Base-by-base conservation (phyloP, 2,888 invertebrate species). In the Zootermopsis nevadensis region DNA sequence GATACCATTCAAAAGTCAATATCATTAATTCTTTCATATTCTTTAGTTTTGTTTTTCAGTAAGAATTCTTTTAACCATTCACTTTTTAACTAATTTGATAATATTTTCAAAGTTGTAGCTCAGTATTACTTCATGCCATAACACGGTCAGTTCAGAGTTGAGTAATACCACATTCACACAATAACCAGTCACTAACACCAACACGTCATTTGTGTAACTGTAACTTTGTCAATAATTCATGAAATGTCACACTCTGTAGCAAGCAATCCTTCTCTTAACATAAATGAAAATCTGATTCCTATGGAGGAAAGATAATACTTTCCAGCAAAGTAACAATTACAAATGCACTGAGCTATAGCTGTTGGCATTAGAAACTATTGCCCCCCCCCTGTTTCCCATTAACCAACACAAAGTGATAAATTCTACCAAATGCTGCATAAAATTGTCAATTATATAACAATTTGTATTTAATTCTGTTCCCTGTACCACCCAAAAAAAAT, bases 11-110 rank as follows among this genome's bases (percentile, higher is more conserved):
- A 69, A 69, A 69, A 69, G 6, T 69, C 69, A 33, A 72, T 72
- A 6, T 33, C 33, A 74, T 74, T 74, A 74, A 31, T 67, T 72
- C 30, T 72, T 72, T 35, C 33, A 72, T 35, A 33, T 72, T 72
- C 35, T 31, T 33, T 38, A 24, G 33, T 31, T 69, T 69, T 33
- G 33, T 2, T 66, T 66, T 69, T 33, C n/a, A 27, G n/a, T 60
- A 60, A 27, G 60, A 27, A 60, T 60, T 2, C n/a, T n/a, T 60
- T 60, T 4, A n/a, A n/a, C 27, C 60, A 60, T 60, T 27, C 27
- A 27, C n/a, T n/a, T 69, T 33, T 69, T 66, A 27, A 22, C 15
- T 31, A 69, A 27, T 69, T 33, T 31, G 22, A 15, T 15, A 53
- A 7, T 27, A n/a, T 60, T 60, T 4, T 27, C 60, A 60, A 60